phyloP scores from a whole-genome alignment of 2,888 invertebrate species.

The Amiota communis region DNA sequence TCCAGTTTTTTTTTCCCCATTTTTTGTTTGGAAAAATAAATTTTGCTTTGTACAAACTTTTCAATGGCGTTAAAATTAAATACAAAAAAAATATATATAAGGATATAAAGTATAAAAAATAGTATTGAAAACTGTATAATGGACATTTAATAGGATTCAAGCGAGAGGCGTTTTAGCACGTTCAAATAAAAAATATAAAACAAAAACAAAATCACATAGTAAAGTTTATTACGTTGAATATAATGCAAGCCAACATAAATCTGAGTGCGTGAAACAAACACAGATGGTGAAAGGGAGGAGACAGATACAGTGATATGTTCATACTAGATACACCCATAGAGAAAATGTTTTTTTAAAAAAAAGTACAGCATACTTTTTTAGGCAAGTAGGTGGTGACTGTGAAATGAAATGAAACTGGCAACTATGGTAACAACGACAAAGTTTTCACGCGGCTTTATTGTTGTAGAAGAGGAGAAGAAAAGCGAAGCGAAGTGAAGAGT shows the following conservation, averaged over 20 bases:
- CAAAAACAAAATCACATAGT: neutral
- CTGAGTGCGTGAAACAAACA: neutral
- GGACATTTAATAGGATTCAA: slow-evolving; percentile 63
- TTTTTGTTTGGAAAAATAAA: slow-evolving; percentile 6
- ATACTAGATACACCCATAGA: neutral
- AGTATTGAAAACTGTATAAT: slow-evolving; percentile 51
- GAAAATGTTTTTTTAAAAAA: no score
- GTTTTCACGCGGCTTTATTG: no score
- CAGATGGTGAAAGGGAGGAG: neutral
- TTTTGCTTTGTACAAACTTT: slow-evolving; percentile 24
- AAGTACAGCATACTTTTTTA: no score
- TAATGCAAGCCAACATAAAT: slow-evolving; percentile 24
- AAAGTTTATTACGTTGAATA: slow-evolving; percentile 31
- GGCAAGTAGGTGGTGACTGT: no score
- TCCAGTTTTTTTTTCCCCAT: neutral
- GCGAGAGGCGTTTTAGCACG: neutral
- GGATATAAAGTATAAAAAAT: slow-evolving; percentile 33
- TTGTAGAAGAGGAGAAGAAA: no score
- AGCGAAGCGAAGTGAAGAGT: no score
- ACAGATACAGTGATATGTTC: neutral
- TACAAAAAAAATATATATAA: slow-evolving; percentile 7
- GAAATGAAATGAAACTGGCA: no score
- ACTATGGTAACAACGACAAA: no score
- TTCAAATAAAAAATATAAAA: neutral
- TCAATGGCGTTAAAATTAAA: slow-evolving; percentile 8